Conservation (phyloP, 1,140 invertebrate species). For the Microplitis mediator region DNA sequence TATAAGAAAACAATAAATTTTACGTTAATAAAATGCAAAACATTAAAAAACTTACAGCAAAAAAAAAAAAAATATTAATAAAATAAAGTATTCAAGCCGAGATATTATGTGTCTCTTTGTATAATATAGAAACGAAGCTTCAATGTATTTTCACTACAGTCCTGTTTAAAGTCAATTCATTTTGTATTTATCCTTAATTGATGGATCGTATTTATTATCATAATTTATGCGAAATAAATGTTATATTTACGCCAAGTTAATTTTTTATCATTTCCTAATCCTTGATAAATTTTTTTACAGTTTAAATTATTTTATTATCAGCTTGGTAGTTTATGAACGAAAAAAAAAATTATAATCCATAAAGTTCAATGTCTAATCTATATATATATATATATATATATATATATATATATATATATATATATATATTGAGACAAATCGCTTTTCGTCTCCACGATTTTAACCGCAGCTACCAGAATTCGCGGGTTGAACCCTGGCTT, state of each 20-base stretch:
- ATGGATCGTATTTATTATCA: constrained; percentile 55
- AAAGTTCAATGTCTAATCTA: no score
- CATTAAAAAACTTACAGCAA: constrained; percentile 7
- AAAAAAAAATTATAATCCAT: no score
- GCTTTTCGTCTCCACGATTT: no score
- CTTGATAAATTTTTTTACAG: not conserved
- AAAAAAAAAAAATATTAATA: constrained; percentile 12
- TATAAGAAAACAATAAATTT: not conserved
- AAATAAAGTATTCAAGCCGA: constrained; percentile 15
- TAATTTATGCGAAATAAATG: constrained; percentile 63
- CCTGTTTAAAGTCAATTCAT: constrained; percentile 62
- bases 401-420: no score
- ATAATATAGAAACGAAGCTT: constrained; percentile 44
- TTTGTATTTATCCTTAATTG: constrained; percentile 59
- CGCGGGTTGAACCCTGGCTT: no score
- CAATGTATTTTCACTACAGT: constrained; percentile 61
- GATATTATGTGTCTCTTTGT: constrained; percentile 43
- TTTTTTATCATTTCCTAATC: not conserved
- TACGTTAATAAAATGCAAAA: not conserved
- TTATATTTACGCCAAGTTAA: constrained; percentile 58
- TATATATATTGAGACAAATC: no score
- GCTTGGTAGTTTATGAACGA: no score
- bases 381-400: no score
- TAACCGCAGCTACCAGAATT: no score
- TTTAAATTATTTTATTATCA: no score